Evolutionary conservation across 2,113 vertebrate genomes (phyloP).

Genomic region (Paradisaea rubra): DNA sequence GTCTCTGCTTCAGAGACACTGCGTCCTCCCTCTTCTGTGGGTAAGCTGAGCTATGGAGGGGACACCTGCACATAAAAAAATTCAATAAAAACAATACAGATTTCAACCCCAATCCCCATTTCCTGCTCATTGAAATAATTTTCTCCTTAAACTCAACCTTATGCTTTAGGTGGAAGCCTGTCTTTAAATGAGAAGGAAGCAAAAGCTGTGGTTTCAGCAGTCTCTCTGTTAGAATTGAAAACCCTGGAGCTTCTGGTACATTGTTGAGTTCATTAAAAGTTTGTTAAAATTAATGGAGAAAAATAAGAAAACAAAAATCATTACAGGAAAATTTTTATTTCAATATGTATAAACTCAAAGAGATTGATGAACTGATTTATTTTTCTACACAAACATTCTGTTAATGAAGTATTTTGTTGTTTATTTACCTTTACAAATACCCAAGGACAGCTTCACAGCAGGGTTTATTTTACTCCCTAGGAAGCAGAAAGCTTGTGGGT

Average conservation of each 20-base stretch:
- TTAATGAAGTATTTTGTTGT: slow-evolving; percentile 33
- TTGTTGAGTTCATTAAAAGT: neutral
- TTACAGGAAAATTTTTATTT: neutral
- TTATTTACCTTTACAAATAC: slow-evolving; percentile 41
- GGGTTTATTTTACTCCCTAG: neutral
- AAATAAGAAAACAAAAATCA: neutral
- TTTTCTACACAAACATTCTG: neutral
- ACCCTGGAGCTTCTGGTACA: neutral
- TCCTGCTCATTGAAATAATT: neutral
- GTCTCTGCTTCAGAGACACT: neutral
- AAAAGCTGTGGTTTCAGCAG: neutral
- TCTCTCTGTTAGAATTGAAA: neutral
- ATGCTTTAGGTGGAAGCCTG: neutral
- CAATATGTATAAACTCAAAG: neutral
- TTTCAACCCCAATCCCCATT: neutral
- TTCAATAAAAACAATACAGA: neutral
- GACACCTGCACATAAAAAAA: neutral
- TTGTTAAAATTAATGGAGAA: slow-evolving; percentile 1
- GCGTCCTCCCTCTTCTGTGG: neutral
- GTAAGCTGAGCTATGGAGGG: neutral
- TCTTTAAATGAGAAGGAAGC: neutral
- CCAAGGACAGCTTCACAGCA: neutral
- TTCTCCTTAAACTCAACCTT: neutral
- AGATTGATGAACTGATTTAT: neutral
- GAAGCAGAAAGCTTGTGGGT: neutral